phyloP scores from a whole-genome alignment of 2,797 vertebrate genomes.

The Calcarius lapponicus region DNA sequence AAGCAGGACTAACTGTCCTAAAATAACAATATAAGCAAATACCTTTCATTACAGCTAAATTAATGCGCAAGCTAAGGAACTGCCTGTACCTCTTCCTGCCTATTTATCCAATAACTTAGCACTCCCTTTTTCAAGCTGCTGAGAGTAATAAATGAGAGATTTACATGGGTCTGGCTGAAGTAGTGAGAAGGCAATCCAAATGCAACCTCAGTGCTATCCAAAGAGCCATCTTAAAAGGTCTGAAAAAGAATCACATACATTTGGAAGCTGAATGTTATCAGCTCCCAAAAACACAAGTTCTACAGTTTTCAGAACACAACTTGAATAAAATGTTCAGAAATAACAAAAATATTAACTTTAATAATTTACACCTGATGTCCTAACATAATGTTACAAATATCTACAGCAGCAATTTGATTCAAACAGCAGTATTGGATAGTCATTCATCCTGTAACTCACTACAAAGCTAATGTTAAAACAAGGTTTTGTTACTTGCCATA shows the following conservation, averaged over 20 bases:
- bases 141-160: constrained; percentile 40
- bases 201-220: not conserved
- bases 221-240: constrained; percentile 17
- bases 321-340: not conserved
- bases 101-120: constrained; percentile 20
- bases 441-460: not conserved
- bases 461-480: not conserved
- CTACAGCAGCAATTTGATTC: not conserved
- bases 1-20: constrained; percentile 17
- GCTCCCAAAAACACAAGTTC: not conserved
- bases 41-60: constrained; percentile 39
- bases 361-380: not conserved
- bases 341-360: not conserved
- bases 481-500: not conserved
- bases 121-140: constrained; percentile 19
- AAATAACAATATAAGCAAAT: constrained; percentile 49
- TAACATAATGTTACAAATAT: not conserved
- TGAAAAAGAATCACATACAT: not conserved
- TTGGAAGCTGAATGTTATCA: not conserved
- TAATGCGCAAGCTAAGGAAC: constrained; percentile 34
- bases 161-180: constrained; percentile 20
- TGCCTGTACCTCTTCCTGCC: constrained; percentile 12
- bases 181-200: not conserved
- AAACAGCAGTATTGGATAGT: not conserved
- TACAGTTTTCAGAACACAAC: not conserved